Evolutionary conservation across 2,113 vertebrate genomes (phyloP).

Genomic region (Alexandromys fortis): DNA sequence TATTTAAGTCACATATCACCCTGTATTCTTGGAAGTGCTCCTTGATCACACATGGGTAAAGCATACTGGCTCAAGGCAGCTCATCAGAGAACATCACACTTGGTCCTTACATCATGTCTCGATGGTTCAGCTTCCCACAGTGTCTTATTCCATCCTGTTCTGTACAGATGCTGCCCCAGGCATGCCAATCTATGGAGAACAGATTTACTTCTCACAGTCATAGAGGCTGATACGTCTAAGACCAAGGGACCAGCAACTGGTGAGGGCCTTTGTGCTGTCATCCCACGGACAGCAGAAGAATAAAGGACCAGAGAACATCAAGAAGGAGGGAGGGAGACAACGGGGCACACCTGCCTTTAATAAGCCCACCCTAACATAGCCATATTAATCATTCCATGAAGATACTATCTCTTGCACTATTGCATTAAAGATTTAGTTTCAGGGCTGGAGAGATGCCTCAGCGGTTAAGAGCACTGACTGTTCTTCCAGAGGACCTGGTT

Average conservation of each 20-base stretch:
- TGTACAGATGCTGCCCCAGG: not conserved
- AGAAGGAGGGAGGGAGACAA: no score
- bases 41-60: accelerated
- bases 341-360: not conserved
- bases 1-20: not conserved
- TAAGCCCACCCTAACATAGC: not conserved
- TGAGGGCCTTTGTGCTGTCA: not conserved
- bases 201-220: not conserved
- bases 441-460: not conserved
- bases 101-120: not conserved
- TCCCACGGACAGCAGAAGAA: not conserved
- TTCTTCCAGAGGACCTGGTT: not conserved
- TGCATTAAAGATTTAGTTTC: not conserved
- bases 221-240: not conserved
- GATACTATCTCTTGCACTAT: not conserved
- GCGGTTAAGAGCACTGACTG: not conserved
- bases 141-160: not conserved
- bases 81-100: accelerated
- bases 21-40: not conserved
- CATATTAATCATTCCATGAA: no score
- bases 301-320: not conserved
- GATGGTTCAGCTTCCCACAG: accelerated
- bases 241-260: not conserved
- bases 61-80: not conserved
- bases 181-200: not conserved